Base-by-base conservation (phyloP, 2,113 vertebrate species). In the Gobius niger region DNA sequence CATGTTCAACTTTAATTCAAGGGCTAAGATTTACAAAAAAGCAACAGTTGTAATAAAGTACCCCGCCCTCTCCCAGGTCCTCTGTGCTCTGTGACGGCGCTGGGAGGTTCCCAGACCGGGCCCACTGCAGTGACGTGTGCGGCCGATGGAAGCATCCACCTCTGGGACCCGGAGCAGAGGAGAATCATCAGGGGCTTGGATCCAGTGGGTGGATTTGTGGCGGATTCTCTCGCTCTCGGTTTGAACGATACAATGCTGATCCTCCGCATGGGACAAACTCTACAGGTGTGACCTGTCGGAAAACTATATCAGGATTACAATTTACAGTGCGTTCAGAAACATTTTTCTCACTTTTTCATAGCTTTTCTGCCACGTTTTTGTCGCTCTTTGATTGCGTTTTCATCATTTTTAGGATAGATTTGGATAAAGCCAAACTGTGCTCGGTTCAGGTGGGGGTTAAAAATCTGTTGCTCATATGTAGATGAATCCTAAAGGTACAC, bases 221-320 rank as follows among this genome's bases (percentile, higher is more conserved):
- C 81, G 7, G 82, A 88, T 70, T 82, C 76, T 0, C 67, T 92
- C 53, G 72, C 60, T 6, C 75, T 92, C 6, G 88, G 87, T 56
- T 74, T 90, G 74, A 76, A 90, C 10, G 90, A 92, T 60, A 82
- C 40, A 13, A 64, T 92, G 71, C 82, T 90, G 13, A 89, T 88
- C n/a, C 14, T 92, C 44, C 72, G 85, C 47, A 80, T 87, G 76
- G 81, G 81, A 11, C 83, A 85, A 63, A 75, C 63, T 12, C 77
- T 93, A 24, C 88, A 90, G 80, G 83, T 92, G 34, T 82, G 84
- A 85, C 78, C 46, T 9, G 57, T 2, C 6, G 0, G 44, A 60
- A 34, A 60, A 59, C 7, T 7, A 52, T 4, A 47, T 11, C 60
- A 62, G n/a, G n/a, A n/a, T n/a, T n/a, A 6, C 7, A 8, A 19